These are phyloP conservation scores for Tanypteryx hageni DNA, from an alignment of 2,888 invertebrate genomes.

Conservation along the genomic window DNA sequence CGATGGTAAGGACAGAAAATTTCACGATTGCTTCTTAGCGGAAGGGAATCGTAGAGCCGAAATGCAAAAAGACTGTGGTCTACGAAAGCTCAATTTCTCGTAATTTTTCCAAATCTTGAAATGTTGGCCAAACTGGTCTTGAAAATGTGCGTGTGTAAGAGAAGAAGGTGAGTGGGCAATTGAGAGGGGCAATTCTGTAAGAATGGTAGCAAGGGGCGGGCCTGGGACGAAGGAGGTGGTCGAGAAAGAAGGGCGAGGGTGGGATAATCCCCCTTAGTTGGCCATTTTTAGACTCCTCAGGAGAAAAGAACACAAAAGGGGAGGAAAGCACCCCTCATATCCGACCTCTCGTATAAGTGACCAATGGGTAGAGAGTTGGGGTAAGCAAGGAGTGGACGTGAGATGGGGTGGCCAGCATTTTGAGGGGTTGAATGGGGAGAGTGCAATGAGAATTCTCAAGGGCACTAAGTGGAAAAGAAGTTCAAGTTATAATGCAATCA, in stretches of 20 bases:
- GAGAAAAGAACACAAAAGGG: not conserved
- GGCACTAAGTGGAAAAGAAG: not conserved
- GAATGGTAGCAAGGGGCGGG: not conserved
- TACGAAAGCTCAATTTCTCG: no score
- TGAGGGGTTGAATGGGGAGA: not conserved
- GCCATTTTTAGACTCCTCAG: not conserved
- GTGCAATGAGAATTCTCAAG: not conserved
- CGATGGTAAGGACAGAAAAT: no score
- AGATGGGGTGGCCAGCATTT: not conserved
- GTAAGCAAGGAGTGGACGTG: not conserved
- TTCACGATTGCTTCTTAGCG: no score
- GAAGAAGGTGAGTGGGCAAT: not conserved
- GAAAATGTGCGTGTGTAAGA: not conserved
- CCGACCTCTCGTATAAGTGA: not conserved
- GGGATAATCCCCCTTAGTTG: not conserved
- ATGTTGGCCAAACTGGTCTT: not conserved
- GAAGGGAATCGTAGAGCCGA: no score
- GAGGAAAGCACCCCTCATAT: not conserved
- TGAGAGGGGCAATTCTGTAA: not conserved
- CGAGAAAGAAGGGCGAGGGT: no score
- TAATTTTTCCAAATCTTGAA: not conserved
- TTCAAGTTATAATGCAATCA: not conserved
- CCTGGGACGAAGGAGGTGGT: not conserved
- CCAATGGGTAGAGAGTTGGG: not conserved
- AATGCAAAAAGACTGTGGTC: no score